Evolutionary conservation across 2,113 vertebrate species (phyloP), one percentile per base, ranked within the genome.

Genomic region (Rhea pennata): DNA sequence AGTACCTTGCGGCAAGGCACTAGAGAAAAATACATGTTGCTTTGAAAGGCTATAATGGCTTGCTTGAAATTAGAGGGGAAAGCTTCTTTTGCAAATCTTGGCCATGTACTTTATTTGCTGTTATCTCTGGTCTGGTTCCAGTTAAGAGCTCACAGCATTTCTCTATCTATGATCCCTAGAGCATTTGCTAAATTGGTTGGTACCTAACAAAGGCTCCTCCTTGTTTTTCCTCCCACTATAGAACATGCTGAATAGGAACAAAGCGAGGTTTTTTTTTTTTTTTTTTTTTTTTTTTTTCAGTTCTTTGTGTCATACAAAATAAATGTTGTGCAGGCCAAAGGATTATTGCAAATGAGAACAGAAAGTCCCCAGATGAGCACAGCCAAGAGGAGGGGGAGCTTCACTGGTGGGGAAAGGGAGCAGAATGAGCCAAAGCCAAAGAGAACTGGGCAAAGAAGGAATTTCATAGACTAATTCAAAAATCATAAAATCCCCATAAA

Each of bases 291-390:
- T 7, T 17, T 42, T 67, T 86, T 83, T 42, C 39, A 40, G 16
- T 24, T 42, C 39, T 79, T 14, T 59, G 36, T 44, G 23, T 71
- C n/a, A 21, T 27, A 59, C n/a, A 71, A 84, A 75, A 48, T 74
- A 74, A 75, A n/a, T 46, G 6, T 3, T 71, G 19, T 26, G 39
- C 27, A 40, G 48, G 27, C 16, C 27, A 36, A 56, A 83, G 66
- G 21, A 51, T n/a, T n/a, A 14, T 21, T 80, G 31, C 16, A 85
- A 76, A 62, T 22, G 64, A 75, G 54, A 87, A 56, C 13, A 87
- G 51, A 81, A 42, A 10, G 6, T 16, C 5, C 17, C 15, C 51
- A 46, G 40, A 24, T 0, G 53, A 36, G n/a, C 5, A 5, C 44
- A 74, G 53, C 9, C 27, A 74, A 73, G 48, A 74, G 54, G 14